These are phyloP conservation scores for Drosophila arizonae DNA, from an alignment of 1,140 invertebrate genomes.

Conservation along the genomic window DNA sequence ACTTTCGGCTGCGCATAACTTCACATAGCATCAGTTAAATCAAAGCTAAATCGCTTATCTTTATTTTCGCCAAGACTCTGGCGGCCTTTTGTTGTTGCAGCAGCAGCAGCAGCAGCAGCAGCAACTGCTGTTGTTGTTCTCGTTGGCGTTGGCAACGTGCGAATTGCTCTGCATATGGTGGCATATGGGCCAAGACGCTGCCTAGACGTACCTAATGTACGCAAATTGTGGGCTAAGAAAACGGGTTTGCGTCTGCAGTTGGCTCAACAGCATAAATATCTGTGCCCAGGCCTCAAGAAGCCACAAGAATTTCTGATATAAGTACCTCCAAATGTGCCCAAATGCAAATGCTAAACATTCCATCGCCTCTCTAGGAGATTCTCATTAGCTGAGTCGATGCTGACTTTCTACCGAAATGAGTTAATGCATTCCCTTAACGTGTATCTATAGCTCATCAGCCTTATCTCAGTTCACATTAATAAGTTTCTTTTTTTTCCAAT, in stretches of 20 bases:
- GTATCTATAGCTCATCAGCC: no score
- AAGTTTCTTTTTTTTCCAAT: no score
- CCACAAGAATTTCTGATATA: no score
- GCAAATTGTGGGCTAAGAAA: conserved; percentile 15
- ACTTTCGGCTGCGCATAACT: conserved; percentile 59
- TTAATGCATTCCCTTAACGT: no score
- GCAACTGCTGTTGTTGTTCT: conserved; percentile 29
- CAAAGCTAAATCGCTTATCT: conserved; percentile 76
- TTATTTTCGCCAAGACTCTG: conserved; percentile 49
- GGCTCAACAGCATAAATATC: background rate
- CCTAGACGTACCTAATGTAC: background rate
- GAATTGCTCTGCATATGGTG: conserved; percentile 47
- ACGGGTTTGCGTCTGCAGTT: conserved; percentile 13
- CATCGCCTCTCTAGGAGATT: background rate
- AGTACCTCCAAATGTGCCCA: no score
- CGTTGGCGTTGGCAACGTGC: conserved; percentile 59
- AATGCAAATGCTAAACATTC: no score
- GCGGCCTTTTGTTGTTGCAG: conserved; percentile 62
- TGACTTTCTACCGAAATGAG: no score
- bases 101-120: conserved; percentile 29
- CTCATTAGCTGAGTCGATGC: no score
- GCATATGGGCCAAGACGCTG: conserved; percentile 38
- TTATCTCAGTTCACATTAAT: no score
- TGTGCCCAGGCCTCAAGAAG: no score
- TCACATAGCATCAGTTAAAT: conserved; percentile 77